A percentile compares a stretch with the other conserved stretches of the same genome.
phyloP scores from a whole-genome alignment of 2,113 vertebrate genomes.

The Pteropus alecto region DNA sequence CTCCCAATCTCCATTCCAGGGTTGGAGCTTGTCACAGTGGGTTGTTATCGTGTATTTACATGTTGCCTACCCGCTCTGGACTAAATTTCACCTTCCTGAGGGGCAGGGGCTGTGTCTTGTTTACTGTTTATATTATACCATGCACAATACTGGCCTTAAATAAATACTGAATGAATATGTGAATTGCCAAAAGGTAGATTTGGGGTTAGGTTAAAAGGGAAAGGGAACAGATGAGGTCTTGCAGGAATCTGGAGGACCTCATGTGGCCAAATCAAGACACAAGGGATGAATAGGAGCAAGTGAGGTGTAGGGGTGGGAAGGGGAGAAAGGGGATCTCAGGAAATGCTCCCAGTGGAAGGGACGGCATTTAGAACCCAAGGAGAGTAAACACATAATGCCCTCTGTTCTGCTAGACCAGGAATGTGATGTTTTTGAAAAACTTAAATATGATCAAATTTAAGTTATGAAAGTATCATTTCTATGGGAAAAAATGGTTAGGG shows the following conservation, averaged over 20 bases:
- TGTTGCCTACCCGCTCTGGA: background rate
- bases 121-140: background rate
- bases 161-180: background rate
- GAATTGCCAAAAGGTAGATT: background rate
- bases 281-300: background rate
- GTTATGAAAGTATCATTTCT: conserved; percentile 43
- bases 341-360: background rate
- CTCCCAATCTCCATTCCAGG: background rate
- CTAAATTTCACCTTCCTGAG: background rate
- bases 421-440: conserved; percentile 2
- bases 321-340: background rate
- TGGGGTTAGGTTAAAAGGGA: background rate
- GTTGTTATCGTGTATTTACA: background rate
- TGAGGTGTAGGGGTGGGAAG: background rate
- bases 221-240: background rate
- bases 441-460: background rate
- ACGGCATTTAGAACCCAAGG: background rate
- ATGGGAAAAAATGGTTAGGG: conserved; percentile 21
- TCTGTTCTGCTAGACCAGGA: background rate
- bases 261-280: background rate
- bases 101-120: background rate
- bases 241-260: background rate
- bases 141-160: background rate
- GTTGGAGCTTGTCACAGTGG: too few species aligned
- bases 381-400: background rate